Evolutionary conservation across 37 sponge, comb jelly and placozoan species (phyloP).

Genomic region (Beroe forskalii): DNA sequence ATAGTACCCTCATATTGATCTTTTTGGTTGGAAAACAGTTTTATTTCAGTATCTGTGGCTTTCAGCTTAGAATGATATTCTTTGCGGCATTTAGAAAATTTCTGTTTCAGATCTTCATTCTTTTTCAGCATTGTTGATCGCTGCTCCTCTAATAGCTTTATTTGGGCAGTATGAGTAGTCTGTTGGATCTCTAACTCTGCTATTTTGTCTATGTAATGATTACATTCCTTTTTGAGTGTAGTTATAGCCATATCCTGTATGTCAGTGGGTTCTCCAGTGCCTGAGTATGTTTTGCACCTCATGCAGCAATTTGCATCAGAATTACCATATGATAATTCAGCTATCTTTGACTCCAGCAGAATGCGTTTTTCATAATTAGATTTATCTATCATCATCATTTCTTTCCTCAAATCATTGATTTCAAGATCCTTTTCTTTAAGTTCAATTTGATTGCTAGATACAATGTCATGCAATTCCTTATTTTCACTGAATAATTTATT

Average conservation of each 20-base stretch:
- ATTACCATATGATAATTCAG: conserved; percentile 6
- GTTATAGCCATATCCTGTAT: background rate
- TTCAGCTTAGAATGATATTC: conserved; percentile 55
- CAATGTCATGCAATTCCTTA: background rate
- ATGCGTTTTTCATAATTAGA: conserved; percentile 60
- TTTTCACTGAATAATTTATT: background rate
- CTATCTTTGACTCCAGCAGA: background rate
- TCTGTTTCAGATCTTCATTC: conserved; percentile 25
- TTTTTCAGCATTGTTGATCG: background rate
- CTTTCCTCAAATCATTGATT: conserved; percentile 25
- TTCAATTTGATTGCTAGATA: background rate
- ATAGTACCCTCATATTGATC: background rate
- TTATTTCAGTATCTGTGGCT: background rate
- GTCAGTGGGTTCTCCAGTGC: background rate
- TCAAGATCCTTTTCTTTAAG: conserved; percentile 29
- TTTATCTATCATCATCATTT: conserved; percentile 3
- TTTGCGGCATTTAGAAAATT: conserved; percentile 15
- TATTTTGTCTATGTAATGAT: conserved; percentile 27
- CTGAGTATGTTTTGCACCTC: background rate
- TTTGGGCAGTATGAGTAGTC: conserved; percentile 30
- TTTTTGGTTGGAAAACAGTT: background rate
- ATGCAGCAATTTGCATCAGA: background rate
- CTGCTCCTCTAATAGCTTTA: conserved; percentile 36
- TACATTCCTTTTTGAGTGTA: conserved; percentile 27
- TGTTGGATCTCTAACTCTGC: conserved; percentile 47